Conservation (phyloP, 2,113 vertebrate genomes). For the Geococcyx californianus region DNA sequence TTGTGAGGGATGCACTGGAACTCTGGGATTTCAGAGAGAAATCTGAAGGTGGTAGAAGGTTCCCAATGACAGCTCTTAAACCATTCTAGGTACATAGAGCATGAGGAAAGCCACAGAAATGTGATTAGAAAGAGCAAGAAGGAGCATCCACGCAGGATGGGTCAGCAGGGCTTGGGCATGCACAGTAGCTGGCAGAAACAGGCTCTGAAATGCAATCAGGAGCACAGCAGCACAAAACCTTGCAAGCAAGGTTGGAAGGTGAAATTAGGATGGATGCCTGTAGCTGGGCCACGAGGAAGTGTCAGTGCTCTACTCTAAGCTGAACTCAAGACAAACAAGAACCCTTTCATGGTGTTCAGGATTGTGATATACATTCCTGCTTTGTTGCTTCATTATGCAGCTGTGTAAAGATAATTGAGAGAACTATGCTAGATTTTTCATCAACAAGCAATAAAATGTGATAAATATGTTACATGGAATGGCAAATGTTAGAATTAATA, state of each 20-base stretch:
- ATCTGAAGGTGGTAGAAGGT: not conserved
- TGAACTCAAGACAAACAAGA: conserved; percentile 6
- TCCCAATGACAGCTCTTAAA: not conserved
- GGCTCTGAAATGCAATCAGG: not conserved
- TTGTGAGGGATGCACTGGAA: not conserved
- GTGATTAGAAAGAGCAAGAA: not conserved
- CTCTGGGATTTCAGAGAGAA: not conserved
- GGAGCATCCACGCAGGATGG: not conserved
- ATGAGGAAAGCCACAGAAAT: not conserved
- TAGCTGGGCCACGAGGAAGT: not conserved
- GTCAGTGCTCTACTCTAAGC: not conserved
- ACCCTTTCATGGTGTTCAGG: not conserved
- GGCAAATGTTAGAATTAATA: conserved; percentile 73
- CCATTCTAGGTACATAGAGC: not conserved
- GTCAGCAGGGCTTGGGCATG: not conserved
- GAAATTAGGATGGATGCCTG: not conserved
- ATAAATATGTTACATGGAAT: conserved; percentile 58
- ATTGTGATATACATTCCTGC: conserved; percentile 40
- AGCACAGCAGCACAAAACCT: not conserved
- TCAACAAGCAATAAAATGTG: conserved; percentile 70
- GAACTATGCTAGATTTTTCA: conserved; percentile 51
- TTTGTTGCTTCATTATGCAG: conserved; percentile 58
- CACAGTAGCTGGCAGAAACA: not conserved
- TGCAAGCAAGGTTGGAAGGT: not conserved
- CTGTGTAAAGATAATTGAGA: conserved; percentile 64